Evolutionary conservation across 2,113 vertebrate species (phyloP).

Genomic region (Benthochromis sp.): DNA sequence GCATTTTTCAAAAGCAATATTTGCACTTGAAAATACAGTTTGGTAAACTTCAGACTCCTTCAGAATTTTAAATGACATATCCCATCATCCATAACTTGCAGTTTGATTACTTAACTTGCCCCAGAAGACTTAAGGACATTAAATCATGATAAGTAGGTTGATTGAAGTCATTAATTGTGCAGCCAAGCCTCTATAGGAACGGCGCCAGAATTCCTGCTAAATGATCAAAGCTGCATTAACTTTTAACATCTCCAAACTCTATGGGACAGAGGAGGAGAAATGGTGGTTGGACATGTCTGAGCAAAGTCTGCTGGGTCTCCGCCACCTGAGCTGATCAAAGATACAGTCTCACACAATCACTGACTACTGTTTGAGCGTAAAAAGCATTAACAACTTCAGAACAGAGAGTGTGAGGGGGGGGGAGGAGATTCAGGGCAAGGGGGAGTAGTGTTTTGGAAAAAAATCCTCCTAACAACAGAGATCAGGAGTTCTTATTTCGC

Average conservation of each 20-base stretch:
- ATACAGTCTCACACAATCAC: slow-evolving; percentile 1
- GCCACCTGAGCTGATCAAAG: slow-evolving; percentile 55
- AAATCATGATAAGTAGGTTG: not conserved
- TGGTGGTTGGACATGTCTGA: slow-evolving; percentile 36
- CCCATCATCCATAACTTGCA: not conserved
- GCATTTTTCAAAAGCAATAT: not conserved
- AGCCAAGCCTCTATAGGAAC: slow-evolving; percentile 2
- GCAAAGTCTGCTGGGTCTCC: slow-evolving; percentile 32
- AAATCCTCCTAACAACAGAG: not conserved
- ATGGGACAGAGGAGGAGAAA: not conserved
- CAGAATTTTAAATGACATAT: not conserved
- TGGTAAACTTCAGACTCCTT: not conserved
- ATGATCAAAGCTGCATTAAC: slow-evolving; percentile 42
- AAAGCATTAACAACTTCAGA: slow-evolving; percentile 20
- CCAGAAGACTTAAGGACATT: not conserved
- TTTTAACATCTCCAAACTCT: slow-evolving; percentile 2
- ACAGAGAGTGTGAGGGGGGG: not conserved
- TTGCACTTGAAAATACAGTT: not conserved
- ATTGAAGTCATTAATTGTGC: slow-evolving; percentile 15
- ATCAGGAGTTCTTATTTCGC: slow-evolving; percentile 6
- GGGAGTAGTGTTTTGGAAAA: not conserved
- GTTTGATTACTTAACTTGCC: not conserved
- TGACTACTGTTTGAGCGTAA: slow-evolving; percentile 13
- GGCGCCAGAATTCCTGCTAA: slow-evolving; percentile 28
- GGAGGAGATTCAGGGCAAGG: not conserved